Conservation (phyloP, 2,888 invertebrate species). For the Philonicus albiceps region DNA sequence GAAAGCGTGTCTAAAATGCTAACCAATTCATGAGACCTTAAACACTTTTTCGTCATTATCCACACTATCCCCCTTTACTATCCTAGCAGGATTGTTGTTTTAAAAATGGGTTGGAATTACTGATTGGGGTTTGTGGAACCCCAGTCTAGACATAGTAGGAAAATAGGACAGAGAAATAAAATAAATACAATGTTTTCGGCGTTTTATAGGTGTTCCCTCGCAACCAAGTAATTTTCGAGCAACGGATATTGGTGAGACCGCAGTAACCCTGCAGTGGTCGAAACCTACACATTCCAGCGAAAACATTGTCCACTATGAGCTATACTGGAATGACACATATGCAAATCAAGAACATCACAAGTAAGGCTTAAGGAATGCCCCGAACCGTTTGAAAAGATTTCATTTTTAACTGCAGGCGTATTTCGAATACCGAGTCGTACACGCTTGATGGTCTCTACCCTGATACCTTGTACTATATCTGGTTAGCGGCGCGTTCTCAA, state of each 20-base stretch:
- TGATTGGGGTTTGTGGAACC: no score
- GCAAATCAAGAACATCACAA: slow-evolving; percentile 88
- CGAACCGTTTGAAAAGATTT: not conserved
- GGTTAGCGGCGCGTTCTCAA: slow-evolving; percentile 93
- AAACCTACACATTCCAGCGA: slow-evolving; percentile 91
- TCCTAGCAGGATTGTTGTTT: no score
- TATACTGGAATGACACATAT: slow-evolving; percentile 97
- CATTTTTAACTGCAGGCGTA: slow-evolving; percentile 66
- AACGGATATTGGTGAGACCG: slow-evolving; percentile 87
- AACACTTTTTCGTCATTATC: no score
- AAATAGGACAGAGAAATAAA: not conserved
- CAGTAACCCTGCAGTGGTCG: slow-evolving; percentile 91
- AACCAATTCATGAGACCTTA: no score
- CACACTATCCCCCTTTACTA: no score
- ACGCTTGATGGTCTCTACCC: slow-evolving; percentile 91
- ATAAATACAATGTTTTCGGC: not conserved
- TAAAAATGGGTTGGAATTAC: no score
- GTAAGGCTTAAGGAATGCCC: slow-evolving; percentile 61
- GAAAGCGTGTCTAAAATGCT: no score
- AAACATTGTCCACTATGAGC: slow-evolving; percentile 92
- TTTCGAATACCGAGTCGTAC: slow-evolving; percentile 84
- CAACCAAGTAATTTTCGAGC: slow-evolving; percentile 92
- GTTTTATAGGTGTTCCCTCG: slow-evolving; percentile 84
- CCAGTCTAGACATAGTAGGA: no score
- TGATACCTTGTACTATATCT: slow-evolving; percentile 95